Evolutionary conservation across 2,113 vertebrate species (phyloP), one percentile per base, ranked within the genome.

Genomic region (Lonchura striata): DNA sequence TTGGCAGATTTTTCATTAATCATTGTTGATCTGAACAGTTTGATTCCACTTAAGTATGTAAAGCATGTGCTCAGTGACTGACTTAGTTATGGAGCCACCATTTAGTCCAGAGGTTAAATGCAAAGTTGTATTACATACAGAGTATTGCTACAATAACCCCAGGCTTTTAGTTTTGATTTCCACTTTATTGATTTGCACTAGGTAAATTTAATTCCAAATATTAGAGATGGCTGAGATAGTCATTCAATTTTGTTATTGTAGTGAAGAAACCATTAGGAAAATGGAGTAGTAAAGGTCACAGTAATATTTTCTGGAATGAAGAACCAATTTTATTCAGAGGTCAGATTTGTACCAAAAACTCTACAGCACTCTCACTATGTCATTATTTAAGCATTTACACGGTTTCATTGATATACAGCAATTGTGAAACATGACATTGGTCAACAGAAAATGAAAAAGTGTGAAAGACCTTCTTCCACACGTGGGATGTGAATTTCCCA

Each of bases 201-300:
- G 74, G 90, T 88, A 97, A 95, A 97, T 98, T 95, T 95, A 97
- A 98, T 98, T 98, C 94, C 69, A 91, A 74, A 87, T 87, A 94
- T 94, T 59, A 69, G 50, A 96, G 83, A 97, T 61, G 94, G 81
- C 92, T 81, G 91, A 82, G 65, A 47, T 80, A 93, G 82, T 87
- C 95, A 90, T 97, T 97, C 96, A 82, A 83, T 91, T 92, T 95
- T 64, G 75, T 60, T 88, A 96, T 95, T 96, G 93, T 81, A 77
- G 89, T 69, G 91, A 94, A 97, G 95, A 96, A 95, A 81, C 96
- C 96, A 97, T 97, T 97, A 97, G 84, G 88, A 95, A 95, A 97
- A 97, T 95, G 81, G 94, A 96, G 94, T 59, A 63, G 66, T 90
- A 86, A 90, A 88, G 86, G 95, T 94, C 84, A 33, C 8, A 24